phyloP scores from a whole-genome alignment of 2,888 invertebrate genomes.

The Lamellibrachia columna region DNA sequence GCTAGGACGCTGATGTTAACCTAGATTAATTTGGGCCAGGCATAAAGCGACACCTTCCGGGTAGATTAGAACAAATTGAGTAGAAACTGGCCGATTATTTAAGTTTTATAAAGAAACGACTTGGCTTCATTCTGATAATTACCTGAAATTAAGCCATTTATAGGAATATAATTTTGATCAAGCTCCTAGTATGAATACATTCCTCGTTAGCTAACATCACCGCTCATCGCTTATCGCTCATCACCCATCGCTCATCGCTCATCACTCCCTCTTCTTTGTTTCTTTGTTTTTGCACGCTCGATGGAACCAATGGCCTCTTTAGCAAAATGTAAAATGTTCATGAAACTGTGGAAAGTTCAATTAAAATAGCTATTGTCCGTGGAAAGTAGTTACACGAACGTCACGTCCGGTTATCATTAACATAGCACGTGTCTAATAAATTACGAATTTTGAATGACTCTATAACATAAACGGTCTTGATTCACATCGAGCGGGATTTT shows the following conservation, averaged over 20 bases:
- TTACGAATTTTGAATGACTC: neutral
- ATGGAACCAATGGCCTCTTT: no score
- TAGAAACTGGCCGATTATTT: no score
- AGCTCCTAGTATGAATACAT: no score
- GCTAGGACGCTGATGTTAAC: no score
- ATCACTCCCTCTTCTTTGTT: neutral
- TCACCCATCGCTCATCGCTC: neutral
- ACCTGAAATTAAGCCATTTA: neutral
- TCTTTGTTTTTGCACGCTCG: no score
- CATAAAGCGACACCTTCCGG: no score
- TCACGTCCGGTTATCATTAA: neutral
- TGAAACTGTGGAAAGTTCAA: neutral
- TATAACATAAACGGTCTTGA: neutral
- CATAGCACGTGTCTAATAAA: neutral
- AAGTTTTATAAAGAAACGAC: no score
- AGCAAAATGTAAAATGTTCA: no score
- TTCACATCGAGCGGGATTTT: neutral
- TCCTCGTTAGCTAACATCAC: neutral
- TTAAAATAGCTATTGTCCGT: neutral
- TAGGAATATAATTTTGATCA: neutral
- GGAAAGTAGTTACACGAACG: neutral
- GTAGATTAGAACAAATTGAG: no score
- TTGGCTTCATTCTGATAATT: neutral
- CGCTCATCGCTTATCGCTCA: neutral
- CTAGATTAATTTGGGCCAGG: no score